phyloP scores from a whole-genome alignment of 2,113 vertebrate species.

The Calonectris borealis region DNA sequence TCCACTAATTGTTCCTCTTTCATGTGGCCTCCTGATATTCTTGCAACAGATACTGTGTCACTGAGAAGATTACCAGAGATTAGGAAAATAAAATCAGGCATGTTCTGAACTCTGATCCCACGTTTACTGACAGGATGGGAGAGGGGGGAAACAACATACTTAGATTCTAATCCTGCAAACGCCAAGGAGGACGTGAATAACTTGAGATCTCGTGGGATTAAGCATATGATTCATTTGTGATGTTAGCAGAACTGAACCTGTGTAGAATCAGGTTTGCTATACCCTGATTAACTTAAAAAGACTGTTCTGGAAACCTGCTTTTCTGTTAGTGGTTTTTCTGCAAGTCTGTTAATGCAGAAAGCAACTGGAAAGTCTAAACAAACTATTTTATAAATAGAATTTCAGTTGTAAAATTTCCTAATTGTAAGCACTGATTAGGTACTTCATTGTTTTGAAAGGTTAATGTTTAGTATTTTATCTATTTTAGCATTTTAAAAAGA shows the following conservation, averaged over 20 bases:
- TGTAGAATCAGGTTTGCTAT: neutral
- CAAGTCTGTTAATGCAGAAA: neutral
- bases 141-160: slow-evolving; percentile 16
- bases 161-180: slow-evolving; percentile 29
- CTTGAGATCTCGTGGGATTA: neutral
- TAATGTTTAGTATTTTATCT: neutral
- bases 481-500: neutral
- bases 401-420: neutral
- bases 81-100: slow-evolving; percentile 29
- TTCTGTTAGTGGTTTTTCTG: neutral
- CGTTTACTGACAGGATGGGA: neutral
- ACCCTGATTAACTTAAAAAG: neutral
- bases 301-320: neutral
- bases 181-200: neutral
- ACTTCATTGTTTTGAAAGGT: neutral
- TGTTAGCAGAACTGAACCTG: neutral
- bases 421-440: neutral
- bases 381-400: neutral
- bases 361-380: neutral
- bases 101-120: slow-evolving; percentile 59
- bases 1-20: neutral
- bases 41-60: slow-evolving; percentile 26
- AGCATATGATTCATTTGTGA: neutral
- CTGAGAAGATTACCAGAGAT: slow-evolving; percentile 56
- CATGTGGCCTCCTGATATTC: neutral